phyloP scores from a whole-genome alignment of 92 coral and sea anemone species.

The Heliopora coerulea region DNA sequence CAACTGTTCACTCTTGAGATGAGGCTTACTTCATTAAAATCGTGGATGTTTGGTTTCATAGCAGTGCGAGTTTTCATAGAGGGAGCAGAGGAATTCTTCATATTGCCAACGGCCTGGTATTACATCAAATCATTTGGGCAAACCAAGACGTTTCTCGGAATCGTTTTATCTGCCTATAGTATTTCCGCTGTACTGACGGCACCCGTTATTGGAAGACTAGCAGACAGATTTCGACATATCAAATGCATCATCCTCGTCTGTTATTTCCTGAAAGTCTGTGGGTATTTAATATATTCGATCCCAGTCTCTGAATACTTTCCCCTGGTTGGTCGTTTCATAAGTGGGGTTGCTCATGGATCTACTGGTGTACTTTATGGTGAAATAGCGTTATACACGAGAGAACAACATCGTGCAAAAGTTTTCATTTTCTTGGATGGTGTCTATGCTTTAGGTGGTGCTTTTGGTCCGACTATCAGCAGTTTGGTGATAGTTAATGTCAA shows the following conservation, averaged over 20 bases:
- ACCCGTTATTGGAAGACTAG: conserved; percentile 21
- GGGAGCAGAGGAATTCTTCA: conserved; percentile 29
- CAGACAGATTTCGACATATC: conserved; percentile 21
- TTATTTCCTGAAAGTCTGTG: conserved; percentile 4
- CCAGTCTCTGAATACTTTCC: conserved; percentile 31
- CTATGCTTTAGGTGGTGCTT: conserved; percentile 12
- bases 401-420: conserved; percentile 18
- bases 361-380: conserved; percentile 15
- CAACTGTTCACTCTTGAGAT: too few species aligned
- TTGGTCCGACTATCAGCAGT: conserved; percentile 38
- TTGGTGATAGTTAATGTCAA: conserved; percentile 1
- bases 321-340: conserved; percentile 20
- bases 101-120: conserved; percentile 38
- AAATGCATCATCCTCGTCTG: conserved; percentile 27
- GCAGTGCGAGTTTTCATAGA: conserved; percentile 21
- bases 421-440: conserved; percentile 29
- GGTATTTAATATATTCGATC: conserved; percentile 21
- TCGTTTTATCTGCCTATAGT: conserved; percentile 21
- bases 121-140: conserved; percentile 27
- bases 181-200: conserved; percentile 15
- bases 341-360: conserved; percentile 20
- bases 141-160: conserved; percentile 22
- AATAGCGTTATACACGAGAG: conserved; percentile 6
- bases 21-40: not conserved
- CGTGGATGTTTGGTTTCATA: conserved; percentile 21